Conservation (phyloP, 2,797 vertebrate genomes). For the Acropternis orthonyx region DNA sequence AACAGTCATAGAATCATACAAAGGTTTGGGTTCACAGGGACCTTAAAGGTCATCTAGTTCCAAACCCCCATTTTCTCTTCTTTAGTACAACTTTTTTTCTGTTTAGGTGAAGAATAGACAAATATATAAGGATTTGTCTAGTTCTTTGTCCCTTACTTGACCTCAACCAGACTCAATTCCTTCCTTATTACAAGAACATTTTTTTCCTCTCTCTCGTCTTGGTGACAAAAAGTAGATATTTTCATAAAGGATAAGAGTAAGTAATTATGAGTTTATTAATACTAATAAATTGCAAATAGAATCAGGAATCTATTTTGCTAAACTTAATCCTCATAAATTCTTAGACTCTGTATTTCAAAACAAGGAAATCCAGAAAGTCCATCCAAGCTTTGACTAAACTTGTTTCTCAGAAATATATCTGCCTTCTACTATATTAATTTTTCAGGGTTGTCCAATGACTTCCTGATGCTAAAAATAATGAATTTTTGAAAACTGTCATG, state of each 20-base stretch:
- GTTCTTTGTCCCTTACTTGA: not conserved
- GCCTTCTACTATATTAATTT: not conserved
- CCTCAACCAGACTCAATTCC: not conserved
- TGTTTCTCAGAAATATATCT: not conserved
- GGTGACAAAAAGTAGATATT: not conserved
- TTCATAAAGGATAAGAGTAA: not conserved
- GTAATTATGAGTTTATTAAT: not conserved
- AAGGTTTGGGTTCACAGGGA: not conserved
- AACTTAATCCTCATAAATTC: not conserved
- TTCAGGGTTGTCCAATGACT: not conserved
- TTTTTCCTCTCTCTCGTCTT: not conserved
- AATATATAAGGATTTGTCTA: not conserved
- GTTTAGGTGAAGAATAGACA: not conserved
- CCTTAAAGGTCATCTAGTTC: not conserved
- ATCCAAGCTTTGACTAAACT: not conserved
- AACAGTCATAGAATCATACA: not conserved
- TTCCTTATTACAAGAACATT: not conserved
- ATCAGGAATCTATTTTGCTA: not conserved
- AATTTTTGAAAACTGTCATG: not conserved
- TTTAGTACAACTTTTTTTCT: not conserved
- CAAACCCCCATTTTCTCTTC: not conserved
- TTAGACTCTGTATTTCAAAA: not conserved
- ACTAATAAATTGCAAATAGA: not conserved
- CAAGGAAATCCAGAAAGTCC: not conserved
- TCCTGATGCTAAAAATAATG: not conserved